Evolutionary conservation across 2,888 invertebrate species (phyloP).

Genomic region (Perizoma flavofasciatum): DNA sequence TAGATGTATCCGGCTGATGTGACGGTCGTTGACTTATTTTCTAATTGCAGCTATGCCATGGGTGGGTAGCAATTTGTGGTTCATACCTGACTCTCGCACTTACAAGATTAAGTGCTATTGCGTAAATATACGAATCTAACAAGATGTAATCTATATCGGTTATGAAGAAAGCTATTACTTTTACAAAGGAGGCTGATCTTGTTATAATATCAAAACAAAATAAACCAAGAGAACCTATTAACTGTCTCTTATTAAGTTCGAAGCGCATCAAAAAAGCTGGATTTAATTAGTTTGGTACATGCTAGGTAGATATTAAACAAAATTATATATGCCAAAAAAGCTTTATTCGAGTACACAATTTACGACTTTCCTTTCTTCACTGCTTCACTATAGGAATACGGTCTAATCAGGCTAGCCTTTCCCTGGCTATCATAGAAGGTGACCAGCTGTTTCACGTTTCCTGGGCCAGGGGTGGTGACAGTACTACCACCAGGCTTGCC

Average conservation of each 20-base stretch:
- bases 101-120: slow-evolving; percentile 25
- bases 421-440: slow-evolving; percentile 74
- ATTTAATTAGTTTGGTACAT: background rate
- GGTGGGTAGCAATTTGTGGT: slow-evolving; percentile 21
- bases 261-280: background rate
- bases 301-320: background rate
- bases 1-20: slow-evolving; percentile 71
- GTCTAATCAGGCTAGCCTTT: slow-evolving; percentile 69
- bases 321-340: background rate
- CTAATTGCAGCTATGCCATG: slow-evolving; percentile 47
- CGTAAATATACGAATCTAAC: slow-evolving; percentile 19
- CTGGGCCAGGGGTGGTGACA: slow-evolving; percentile 70
- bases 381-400: slow-evolving; percentile 74
- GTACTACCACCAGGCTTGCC: slow-evolving; percentile 54
- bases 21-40: slow-evolving; percentile 66
- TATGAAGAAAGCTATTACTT: slow-evolving; percentile 5
- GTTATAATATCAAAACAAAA: background rate
- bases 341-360: slow-evolving; percentile 4
- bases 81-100: slow-evolving; percentile 27
- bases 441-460: slow-evolving; percentile 68
- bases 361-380: slow-evolving; percentile 70
- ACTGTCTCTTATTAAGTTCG: too few species aligned
- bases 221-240: too few species aligned
- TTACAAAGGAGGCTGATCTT: background rate
- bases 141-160: slow-evolving; percentile 11